Evolutionary conservation across 2,888 invertebrate genomes (phyloP).

Genomic region (Girardia tigrina): DNA sequence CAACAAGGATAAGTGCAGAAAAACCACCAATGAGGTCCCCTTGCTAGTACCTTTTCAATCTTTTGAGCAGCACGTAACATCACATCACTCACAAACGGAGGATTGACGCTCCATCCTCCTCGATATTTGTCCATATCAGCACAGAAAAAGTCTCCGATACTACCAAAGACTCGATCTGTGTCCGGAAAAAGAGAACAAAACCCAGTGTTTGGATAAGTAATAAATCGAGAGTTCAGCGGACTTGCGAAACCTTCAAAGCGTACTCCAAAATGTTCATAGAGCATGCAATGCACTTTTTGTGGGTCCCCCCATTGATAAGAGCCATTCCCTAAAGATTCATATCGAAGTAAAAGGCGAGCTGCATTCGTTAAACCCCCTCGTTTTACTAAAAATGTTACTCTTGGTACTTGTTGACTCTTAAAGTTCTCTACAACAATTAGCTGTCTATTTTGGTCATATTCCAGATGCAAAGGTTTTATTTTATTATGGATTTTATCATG

Average conservation of each 20-base stretch:
- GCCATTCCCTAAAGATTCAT: constrained; percentile 35
- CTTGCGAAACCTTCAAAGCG: constrained; percentile 36
- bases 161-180: constrained; percentile 35
- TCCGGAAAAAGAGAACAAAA: constrained; percentile 34
- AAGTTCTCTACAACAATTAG: too few species aligned
- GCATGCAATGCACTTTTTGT: constrained; percentile 24
- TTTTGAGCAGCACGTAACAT: constrained; percentile 31
- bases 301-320: constrained; percentile 36
- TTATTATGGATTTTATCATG: too few species aligned
- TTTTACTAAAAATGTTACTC: constrained; percentile 24
- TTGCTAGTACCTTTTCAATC: not conserved
- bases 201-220: constrained; percentile 10
- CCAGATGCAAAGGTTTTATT: too few species aligned
- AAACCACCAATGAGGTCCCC: constrained; percentile 25
- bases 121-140: constrained; percentile 31
- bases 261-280: constrained; percentile 30
- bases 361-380: constrained; percentile 31
- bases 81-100: constrained; percentile 33
- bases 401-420: too few species aligned
- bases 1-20: constrained; percentile 33
- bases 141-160: constrained; percentile 32
- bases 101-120: constrained; percentile 34
- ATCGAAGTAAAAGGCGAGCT: constrained; percentile 30
- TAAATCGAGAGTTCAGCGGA: constrained; percentile 33
- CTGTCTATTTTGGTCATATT: too few species aligned